These are phyloP conservation scores for Calephelis perditalis DNA, from an alignment of 2,888 invertebrate species.

Conservation along the genomic window DNA sequence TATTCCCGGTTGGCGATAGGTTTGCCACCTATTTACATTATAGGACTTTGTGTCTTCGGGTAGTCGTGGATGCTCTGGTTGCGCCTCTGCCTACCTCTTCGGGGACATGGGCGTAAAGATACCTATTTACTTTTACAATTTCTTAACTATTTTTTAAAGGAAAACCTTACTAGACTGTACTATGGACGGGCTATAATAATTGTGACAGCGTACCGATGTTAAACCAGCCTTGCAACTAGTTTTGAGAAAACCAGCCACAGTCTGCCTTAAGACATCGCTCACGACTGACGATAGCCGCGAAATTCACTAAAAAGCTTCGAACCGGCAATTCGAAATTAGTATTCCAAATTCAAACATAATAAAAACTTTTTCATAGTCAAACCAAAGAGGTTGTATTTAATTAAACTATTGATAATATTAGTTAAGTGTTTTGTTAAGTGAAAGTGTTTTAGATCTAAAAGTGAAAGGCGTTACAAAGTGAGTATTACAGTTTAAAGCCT, in stretches of 20 bases:
- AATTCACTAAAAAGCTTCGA: constrained; percentile 30
- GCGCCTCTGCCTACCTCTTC: no score
- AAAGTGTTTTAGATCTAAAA: constrained; percentile 64
- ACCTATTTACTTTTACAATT: neutral
- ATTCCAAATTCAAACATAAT: constrained; percentile 23
- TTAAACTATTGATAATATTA: constrained; percentile 16
- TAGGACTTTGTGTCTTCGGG: no score
- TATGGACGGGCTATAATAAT: constrained; percentile 44
- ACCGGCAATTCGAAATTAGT: constrained; percentile 31
- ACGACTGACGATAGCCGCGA: constrained; percentile 38
- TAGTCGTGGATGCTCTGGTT: no score
- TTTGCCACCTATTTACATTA: no score
- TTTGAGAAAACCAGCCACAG: constrained; percentile 57
- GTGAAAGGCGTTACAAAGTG: constrained; percentile 60
- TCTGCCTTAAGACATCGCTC: constrained; percentile 41
- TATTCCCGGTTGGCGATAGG: no score
- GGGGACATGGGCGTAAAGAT: no score
- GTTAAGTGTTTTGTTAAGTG: constrained; percentile 43
- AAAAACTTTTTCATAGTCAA: neutral
- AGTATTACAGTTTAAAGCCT: constrained; percentile 43
- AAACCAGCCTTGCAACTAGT: constrained; percentile 50
- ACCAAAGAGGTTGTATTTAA: constrained; percentile 10
- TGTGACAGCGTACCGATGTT: constrained; percentile 44
- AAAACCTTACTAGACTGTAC: constrained; percentile 18
- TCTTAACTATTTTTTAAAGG: neutral